Conservation (phyloP, 2,797 vertebrate species). For the Acrocephalus scirpaceus region DNA sequence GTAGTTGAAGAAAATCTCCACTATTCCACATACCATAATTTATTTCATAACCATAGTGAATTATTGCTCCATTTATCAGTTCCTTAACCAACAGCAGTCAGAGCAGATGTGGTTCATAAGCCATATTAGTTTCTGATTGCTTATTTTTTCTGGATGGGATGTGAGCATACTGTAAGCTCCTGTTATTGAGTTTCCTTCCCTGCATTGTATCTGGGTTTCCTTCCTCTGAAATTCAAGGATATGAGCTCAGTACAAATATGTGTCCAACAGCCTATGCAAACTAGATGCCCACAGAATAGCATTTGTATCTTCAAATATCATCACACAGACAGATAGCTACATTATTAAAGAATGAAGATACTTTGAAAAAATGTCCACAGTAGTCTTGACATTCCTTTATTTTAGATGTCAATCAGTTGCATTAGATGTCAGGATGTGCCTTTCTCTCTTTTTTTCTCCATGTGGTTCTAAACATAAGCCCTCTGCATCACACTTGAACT, state of each 20-base stretch:
- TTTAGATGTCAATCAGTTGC: neutral
- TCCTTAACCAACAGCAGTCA: neutral
- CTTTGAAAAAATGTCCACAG: neutral
- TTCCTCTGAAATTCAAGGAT: neutral
- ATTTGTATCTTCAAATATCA: neutral
- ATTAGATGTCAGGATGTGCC: neutral
- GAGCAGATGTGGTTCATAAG: neutral
- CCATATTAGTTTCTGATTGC: neutral
- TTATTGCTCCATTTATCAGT: neutral
- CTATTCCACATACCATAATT: neutral
- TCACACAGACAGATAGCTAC: neutral
- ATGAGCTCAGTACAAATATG: neutral
- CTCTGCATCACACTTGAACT: neutral
- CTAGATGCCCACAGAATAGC: neutral
- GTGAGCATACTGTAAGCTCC: rapidly evolving
- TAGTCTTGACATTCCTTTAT: neutral
- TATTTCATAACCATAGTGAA: neutral
- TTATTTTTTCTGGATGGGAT: neutral
- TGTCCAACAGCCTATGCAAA: neutral
- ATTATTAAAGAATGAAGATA: neutral
- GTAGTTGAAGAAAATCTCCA: neutral
- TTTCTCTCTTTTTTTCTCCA: neutral
- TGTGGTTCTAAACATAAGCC: neutral
- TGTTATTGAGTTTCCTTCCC: neutral
- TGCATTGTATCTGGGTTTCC: neutral